These are phyloP conservation scores for Euproctis similis DNA, from an alignment of 2,888 invertebrate species.

Conservation along the genomic window DNA sequence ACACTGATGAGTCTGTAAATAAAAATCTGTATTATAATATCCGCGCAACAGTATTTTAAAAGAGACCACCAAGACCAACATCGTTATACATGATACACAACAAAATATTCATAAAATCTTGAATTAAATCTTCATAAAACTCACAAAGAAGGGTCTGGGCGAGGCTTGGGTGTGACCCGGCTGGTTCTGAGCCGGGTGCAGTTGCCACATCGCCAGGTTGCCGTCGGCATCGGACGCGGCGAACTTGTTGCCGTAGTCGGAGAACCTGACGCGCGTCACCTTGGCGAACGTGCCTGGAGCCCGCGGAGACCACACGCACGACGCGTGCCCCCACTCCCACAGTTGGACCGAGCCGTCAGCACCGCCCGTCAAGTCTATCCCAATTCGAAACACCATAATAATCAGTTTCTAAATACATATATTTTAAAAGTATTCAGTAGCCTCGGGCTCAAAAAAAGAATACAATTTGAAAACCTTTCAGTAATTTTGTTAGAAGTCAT, in stretches of 20 bases:
- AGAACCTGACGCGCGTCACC: slow-evolving; percentile 96
- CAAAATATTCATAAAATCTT: too few species aligned
- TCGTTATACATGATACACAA: too few species aligned
- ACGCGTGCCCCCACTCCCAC: slow-evolving; percentile 98
- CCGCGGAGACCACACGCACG: slow-evolving; percentile 91
- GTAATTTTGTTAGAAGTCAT: too few species aligned
- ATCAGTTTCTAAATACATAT: too few species aligned
- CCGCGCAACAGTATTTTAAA: too few species aligned
- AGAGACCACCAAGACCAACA: too few species aligned
- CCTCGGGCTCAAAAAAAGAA: too few species aligned
- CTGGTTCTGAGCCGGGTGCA: slow-evolving; percentile 80
- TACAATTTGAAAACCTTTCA: too few species aligned
- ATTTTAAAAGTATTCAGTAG: too few species aligned
- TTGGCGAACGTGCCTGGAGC: slow-evolving; percentile 96
- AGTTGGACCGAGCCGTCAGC: slow-evolving; percentile 97
- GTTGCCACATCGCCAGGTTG: slow-evolving; percentile 95
- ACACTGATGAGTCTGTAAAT: slow-evolving; percentile 97
- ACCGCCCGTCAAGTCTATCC: slow-evolving; percentile 93
- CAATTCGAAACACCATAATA: too few species aligned
- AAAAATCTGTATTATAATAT: too few species aligned
- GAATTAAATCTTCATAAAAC: too few species aligned
- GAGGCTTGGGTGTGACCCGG: slow-evolving; percentile 75
- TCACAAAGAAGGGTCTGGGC: slow-evolving; percentile 89
- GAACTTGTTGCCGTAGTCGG: slow-evolving; percentile 98
- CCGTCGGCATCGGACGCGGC: slow-evolving; percentile 99